These are phyloP conservation scores for Bombus difficillimus DNA, from an alignment of 1,140 invertebrate species.

Conservation along the genomic window DNA sequence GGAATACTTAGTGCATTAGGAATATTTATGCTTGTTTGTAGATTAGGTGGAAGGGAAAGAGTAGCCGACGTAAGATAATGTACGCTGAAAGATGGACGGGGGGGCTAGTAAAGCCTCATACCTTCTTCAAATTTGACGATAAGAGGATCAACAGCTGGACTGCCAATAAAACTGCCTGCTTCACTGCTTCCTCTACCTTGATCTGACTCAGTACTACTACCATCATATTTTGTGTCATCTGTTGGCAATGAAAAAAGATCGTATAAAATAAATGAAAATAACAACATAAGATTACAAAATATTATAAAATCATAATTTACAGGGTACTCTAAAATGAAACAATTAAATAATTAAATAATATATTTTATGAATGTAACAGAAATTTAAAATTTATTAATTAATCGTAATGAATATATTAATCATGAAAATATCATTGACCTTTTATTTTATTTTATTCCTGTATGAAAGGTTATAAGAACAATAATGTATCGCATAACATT, in stretches of 20 bases:
- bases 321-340: neutral
- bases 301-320: neutral
- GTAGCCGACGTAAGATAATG: conserved; percentile 82
- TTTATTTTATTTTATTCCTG: neutral
- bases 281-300: neutral
- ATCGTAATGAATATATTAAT: too few species aligned
- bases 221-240: conserved; percentile 80
- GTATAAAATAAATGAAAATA: neutral
- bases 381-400: too few species aligned
- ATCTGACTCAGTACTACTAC: conserved; percentile 77
- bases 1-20: conserved; percentile 70
- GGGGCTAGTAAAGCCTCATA: conserved; percentile 88
- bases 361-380: neutral
- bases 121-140: conserved; percentile 91
- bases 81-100: conserved; percentile 81
- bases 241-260: conserved; percentile 17
- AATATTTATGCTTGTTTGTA: conserved; percentile 77
- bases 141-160: conserved; percentile 85
- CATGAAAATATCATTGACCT: too few species aligned
- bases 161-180: conserved; percentile 79
- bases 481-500: neutral
- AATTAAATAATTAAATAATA: neutral
- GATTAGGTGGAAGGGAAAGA: conserved; percentile 77
- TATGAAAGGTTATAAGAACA: neutral
- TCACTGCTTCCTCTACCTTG: conserved; percentile 80